Conservation (phyloP, 2,797 vertebrate species). For the Poliocrania exsul region DNA sequence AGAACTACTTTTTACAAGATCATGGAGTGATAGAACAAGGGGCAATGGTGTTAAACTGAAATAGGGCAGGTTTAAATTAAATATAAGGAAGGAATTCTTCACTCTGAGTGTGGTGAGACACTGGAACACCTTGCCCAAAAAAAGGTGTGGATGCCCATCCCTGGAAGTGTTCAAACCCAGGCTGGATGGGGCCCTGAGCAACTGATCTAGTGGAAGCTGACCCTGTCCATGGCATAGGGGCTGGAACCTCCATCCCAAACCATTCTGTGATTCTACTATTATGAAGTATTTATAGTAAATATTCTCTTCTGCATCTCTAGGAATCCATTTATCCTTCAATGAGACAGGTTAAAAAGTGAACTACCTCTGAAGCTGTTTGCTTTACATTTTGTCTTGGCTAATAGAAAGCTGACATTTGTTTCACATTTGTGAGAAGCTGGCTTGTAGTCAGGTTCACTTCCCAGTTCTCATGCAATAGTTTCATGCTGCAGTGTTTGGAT, state of each 20-base stretch:
- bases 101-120: not conserved
- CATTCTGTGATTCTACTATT: not conserved
- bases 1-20: not conserved
- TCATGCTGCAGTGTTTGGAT: constrained; percentile 18
- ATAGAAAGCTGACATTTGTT: constrained; percentile 54
- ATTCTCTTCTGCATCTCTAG: not conserved
- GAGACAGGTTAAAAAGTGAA: not conserved
- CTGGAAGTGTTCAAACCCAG: not conserved
- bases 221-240: not conserved
- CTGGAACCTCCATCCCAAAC: not conserved
- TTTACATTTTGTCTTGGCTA: not conserved
- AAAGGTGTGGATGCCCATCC: not conserved
- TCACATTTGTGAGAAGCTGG: constrained; percentile 51
- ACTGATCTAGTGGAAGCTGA: not conserved
- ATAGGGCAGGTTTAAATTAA: not conserved
- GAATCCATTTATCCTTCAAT: not conserved
- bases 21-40: not conserved
- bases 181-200: not conserved
- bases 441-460: constrained; percentile 49
- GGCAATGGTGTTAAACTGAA: not conserved
- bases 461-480: constrained; percentile 53
- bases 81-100: not conserved
- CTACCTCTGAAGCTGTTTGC: not conserved
- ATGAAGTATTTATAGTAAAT: not conserved
- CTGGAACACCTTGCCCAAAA: not conserved